These are phyloP conservation scores for Ochropacha duplaris DNA, from an alignment of 2,888 invertebrate species.

Conservation along the genomic window DNA sequence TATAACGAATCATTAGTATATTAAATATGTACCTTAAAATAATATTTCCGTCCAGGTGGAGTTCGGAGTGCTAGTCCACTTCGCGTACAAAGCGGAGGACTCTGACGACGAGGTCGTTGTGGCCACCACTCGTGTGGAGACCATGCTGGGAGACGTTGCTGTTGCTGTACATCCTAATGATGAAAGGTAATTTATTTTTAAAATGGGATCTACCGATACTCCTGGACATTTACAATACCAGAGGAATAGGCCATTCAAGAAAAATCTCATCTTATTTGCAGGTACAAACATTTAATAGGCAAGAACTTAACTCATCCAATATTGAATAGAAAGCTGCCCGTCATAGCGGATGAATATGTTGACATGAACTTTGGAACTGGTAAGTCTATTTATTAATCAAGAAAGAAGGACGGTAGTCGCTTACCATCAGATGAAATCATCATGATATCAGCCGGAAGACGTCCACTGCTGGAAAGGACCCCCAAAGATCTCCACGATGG, in stretches of 20 bases:
- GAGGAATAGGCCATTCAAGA: too few relatives aligned
- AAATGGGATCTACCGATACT: too few relatives aligned
- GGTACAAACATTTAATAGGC: slow-evolving; percentile 91
- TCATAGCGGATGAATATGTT: slow-evolving; percentile 96
- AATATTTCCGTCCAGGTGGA: slow-evolving; percentile 84
- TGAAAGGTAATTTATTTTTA: slow-evolving; percentile 83
- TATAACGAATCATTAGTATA: too few relatives aligned
- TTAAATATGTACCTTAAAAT: too few relatives aligned
- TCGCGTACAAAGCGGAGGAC: slow-evolving; percentile 93
- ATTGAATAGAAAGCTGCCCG: slow-evolving; percentile 90
- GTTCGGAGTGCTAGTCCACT: slow-evolving; percentile 95
- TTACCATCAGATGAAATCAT: too few relatives aligned
- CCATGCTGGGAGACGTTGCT: slow-evolving; percentile 98
- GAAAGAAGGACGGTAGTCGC: too few relatives aligned
- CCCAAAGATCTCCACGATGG: too few relatives aligned
- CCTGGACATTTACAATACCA: too few relatives aligned
- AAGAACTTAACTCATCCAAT: slow-evolving; percentile 95
- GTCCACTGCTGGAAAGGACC: too few relatives aligned
- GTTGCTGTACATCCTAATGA: slow-evolving; percentile 99
- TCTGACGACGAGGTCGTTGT: slow-evolving; percentile 92
- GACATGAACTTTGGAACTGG: slow-evolving; percentile 98
- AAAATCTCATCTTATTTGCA: slow-evolving; percentile 29
- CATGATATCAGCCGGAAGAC: too few relatives aligned
- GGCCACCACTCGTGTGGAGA: slow-evolving; percentile 98
- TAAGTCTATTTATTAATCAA: slow-evolving; percentile 54